Evolutionary conservation across 2,888 invertebrate species (phyloP), one percentile per base, ranked within the genome.

Genomic region (Meiosimyza platycephala): DNA sequence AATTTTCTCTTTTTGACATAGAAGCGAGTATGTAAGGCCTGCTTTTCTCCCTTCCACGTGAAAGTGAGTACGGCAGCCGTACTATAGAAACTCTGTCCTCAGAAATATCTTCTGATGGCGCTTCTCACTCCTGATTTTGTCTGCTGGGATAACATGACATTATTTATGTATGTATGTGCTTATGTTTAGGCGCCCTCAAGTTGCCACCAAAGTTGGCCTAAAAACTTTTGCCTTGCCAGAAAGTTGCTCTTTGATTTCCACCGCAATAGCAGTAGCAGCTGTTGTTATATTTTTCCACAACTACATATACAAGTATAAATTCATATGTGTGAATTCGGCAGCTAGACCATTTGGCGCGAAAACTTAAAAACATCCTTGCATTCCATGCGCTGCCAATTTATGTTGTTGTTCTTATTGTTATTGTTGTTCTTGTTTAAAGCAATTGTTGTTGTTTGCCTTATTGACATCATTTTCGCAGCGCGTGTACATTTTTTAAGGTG

Each of bases 141-240:
- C 18, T 12, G 15, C 60, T 67, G 67, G 60, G 72, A 60, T 67
- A 72, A 67, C 67, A 12, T 57, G 57, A 22, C 63, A 59, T 57
- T 72, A 48, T 66, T 33, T 51, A 62, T 66, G 60, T 72, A 62
- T 68, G 66, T 67, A 67, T 72, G 67, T 55, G 67, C 52, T 72
- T 72, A 62, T 67, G 72, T 68, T 67, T 62, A 54, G 62, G 72
- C 67, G 59, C 62, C 62, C 67, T 66, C 40, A 72, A 72, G 62
- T 72, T 40, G 40, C 9, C 40, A 40, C 40, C 40, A 40, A 40
- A 40, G 40, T 40, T 40, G 40, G 40, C 40, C 40, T 40, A 40
- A 40, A 40, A 40, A 40, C 40, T 40, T 40, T 40, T 40, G 40
- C 40, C 40, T 40, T 40, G 40, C 13, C 6, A 28, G 12, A 12